Conservation (phyloP, 2,113 vertebrate genomes). For the Pygoscelis adeliae region DNA sequence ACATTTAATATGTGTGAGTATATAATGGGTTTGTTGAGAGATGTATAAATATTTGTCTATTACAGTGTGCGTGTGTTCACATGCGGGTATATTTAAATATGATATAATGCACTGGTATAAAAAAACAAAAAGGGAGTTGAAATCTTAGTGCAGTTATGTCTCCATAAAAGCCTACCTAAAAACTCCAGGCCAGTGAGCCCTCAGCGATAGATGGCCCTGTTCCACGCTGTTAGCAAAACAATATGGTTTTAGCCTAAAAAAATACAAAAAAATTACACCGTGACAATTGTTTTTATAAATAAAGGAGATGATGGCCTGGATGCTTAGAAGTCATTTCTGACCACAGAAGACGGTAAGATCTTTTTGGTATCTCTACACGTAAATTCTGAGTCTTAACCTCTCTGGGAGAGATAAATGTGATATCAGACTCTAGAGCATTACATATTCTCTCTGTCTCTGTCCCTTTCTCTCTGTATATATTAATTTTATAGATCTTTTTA, state of each 20-base stretch:
- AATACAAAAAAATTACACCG: background rate
- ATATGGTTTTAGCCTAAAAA: background rate
- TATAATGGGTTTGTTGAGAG: background rate
- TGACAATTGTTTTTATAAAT: conserved; percentile 44
- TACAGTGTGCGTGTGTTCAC: background rate
- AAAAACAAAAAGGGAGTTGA: background rate
- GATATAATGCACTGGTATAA: background rate
- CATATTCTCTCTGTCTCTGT: conserved; percentile 76
- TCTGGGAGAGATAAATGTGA: conserved; percentile 70
- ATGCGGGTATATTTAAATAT: background rate
- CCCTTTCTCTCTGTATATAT: conserved; percentile 79
- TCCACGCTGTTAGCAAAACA: conserved; percentile 16
- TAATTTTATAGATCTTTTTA: conserved; percentile 87
- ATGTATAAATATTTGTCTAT: background rate
- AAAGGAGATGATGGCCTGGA: background rate
- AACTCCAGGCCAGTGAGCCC: background rate
- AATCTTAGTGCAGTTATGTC: background rate
- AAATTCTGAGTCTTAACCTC: conserved; percentile 72
- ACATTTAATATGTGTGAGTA: background rate
- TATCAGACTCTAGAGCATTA: conserved; percentile 71
- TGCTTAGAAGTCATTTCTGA: conserved; percentile 32
- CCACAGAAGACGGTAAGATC: conserved; percentile 23
- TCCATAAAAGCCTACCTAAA: background rate
- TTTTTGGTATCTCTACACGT: conserved; percentile 54
- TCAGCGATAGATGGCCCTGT: background rate